Conservation (phyloP, 2,888 invertebrate genomes). For the Lobophora halterata region DNA sequence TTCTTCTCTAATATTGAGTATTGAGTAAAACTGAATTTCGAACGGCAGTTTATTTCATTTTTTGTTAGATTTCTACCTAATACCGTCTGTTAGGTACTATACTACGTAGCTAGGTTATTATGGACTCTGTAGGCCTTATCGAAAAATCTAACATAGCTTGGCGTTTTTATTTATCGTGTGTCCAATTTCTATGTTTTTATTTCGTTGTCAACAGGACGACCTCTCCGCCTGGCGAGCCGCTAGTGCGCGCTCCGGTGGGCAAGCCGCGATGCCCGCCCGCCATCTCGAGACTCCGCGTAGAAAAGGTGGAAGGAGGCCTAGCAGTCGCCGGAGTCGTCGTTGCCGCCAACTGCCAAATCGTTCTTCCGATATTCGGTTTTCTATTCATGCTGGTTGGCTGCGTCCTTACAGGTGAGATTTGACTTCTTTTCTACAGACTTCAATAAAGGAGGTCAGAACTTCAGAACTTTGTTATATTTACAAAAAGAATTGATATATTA, state of each 20-base stretch:
- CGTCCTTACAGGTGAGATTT: slow-evolving; percentile 85
- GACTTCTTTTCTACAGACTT: background rate
- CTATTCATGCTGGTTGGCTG: slow-evolving; percentile 88
- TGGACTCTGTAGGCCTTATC: no score
- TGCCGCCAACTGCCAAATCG: slow-evolving; percentile 88
- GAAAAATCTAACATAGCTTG: no score
- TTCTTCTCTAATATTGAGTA: no score
- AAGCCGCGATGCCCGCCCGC: slow-evolving; percentile 83
- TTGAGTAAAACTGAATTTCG: no score
- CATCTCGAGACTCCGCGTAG: slow-evolving; percentile 85
- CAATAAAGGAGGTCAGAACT: no score
- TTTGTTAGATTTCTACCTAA: no score
- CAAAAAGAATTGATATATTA: no score
- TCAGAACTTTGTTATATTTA: no score
- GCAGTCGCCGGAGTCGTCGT: slow-evolving; percentile 89
- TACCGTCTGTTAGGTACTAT: no score
- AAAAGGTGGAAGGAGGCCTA: slow-evolving; percentile 88
- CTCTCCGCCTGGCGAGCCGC: slow-evolving; percentile 79
- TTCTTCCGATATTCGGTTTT: slow-evolving; percentile 88
- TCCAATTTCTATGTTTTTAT: background rate
- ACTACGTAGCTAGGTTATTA: no score
- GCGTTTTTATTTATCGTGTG: no score
- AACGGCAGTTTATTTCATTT: no score
- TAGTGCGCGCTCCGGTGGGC: slow-evolving; percentile 78
- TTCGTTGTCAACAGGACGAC: slow-evolving; percentile 61